phyloP scores from a whole-genome alignment of 2,113 vertebrate genomes.

The Psilopsiagon aurifrons region DNA sequence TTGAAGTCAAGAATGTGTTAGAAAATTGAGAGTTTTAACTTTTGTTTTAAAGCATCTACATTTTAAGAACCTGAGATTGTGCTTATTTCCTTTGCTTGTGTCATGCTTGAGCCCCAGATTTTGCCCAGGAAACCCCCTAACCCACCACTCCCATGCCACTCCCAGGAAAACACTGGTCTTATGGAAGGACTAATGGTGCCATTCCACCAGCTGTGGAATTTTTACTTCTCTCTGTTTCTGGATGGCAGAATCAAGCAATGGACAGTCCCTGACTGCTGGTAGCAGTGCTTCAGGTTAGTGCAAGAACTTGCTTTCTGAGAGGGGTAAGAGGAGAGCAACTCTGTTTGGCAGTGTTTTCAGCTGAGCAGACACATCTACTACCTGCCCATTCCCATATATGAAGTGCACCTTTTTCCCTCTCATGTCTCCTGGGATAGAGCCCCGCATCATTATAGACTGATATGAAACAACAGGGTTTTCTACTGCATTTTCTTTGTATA shows the following conservation, averaged over 20 bases:
- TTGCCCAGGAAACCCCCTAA: not conserved
- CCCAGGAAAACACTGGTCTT: not conserved
- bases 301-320: not conserved
- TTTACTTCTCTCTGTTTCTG: not conserved
- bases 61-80: not conserved
- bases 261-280: not conserved
- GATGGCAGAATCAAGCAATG: fast-evolving
- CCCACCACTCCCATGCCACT: not conserved
- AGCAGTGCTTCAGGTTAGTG: not conserved
- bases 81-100: not conserved
- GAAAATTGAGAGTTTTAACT: not conserved
- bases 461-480: not conserved
- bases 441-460: not conserved
- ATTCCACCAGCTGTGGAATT: not conserved
- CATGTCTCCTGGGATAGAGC: not conserved
- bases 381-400: not conserved
- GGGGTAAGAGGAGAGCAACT: not conserved
- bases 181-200: fast-evolving
- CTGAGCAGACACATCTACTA: not conserved
- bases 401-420: not conserved
- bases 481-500: not conserved
- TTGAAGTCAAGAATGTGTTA: not conserved
- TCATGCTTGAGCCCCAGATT: not conserved
- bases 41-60: not conserved
- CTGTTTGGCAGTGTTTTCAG: not conserved